Evolutionary conservation across 2,113 vertebrate species (phyloP), one percentile per base, ranked within the genome.

Genomic region (Megaceryle torquata): DNA sequence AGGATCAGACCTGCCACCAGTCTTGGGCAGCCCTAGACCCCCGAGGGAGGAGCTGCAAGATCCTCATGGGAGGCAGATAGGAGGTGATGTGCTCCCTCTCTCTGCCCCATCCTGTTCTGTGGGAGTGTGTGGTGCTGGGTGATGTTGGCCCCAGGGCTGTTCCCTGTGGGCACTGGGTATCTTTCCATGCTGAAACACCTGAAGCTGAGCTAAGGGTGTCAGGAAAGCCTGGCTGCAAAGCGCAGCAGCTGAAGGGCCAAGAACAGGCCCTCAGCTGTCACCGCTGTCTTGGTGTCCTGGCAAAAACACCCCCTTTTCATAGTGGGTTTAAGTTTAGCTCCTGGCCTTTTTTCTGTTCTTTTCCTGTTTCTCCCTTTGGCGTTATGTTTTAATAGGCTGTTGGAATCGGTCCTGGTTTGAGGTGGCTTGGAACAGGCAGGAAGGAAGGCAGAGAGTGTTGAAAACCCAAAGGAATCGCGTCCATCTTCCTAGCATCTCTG

Each of bases 281-380:
- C 78, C 43, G 6, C 78, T 57, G 69, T 13, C 77, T 50, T 84
- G 53, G 29, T 72, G 54, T 94, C 88, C 69, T 91, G 81, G 86
- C 80, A 92, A 79, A 96, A 82, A n/a, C 72, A 79, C 17, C 31
- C 39, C 59, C 65, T 75, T 86, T 76, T 88, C 79, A 44, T 13
- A 59, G 75, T 13, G 50, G 65, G 33, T 80, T 88, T 89, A 86
- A 88, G 70, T 88, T 92, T 80, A 86, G 89, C 88, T 93, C 61
- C 70, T 96, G 88, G 60, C 80, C 43, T 35, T 67, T 79, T 84
- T 77, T 77, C 59, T 77, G 5, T 67, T 72, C 60, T 80, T 81
- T 88, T 79, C 74, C 50, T 67, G 59, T 82, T 94, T 93, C 84
- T 28, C 26, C 24, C 60, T 78, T 44, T 83, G 80, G 68, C 8